phyloP scores from a whole-genome alignment of 2,888 invertebrate genomes.

The Callosobruchus maculatus region DNA sequence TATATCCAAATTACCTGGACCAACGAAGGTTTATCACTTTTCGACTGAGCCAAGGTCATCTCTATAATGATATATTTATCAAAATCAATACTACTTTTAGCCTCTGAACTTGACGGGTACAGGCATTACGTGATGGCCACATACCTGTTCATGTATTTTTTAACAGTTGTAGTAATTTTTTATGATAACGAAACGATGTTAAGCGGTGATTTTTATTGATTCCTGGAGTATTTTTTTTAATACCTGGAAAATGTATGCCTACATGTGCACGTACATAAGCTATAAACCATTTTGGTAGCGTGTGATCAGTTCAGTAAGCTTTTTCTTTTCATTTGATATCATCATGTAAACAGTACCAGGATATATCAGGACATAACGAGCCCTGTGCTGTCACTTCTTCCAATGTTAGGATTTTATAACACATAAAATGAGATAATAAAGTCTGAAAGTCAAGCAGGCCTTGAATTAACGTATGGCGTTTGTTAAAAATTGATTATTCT shows the following conservation, averaged over 20 bases:
- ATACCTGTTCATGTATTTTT: not conserved
- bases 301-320: not conserved
- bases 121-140: not conserved
- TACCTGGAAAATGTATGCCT: not conserved
- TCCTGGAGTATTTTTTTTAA: not conserved
- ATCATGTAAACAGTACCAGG: too few relatives aligned
- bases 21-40: not conserved
- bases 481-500: too few relatives aligned
- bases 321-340: too few relatives aligned
- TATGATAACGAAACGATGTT: not conserved
- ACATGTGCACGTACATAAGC: not conserved
- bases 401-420: too few relatives aligned
- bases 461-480: too few relatives aligned
- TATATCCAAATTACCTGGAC: not conserved
- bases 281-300: not conserved
- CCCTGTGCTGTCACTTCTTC: too few relatives aligned
- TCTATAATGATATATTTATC: conserved; percentile 3
- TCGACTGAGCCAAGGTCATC: conserved; percentile 1
- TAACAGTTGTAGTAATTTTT: not conserved
- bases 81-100: conserved; percentile 3
- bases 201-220: conserved; percentile 2
- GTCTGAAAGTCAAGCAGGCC: too few relatives aligned
- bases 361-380: too few relatives aligned
- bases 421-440: too few relatives aligned
- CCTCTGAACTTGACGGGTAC: not conserved